Base-by-base conservation (phyloP, 2,888 invertebrate species). In the Pediacus dermestoides region DNA sequence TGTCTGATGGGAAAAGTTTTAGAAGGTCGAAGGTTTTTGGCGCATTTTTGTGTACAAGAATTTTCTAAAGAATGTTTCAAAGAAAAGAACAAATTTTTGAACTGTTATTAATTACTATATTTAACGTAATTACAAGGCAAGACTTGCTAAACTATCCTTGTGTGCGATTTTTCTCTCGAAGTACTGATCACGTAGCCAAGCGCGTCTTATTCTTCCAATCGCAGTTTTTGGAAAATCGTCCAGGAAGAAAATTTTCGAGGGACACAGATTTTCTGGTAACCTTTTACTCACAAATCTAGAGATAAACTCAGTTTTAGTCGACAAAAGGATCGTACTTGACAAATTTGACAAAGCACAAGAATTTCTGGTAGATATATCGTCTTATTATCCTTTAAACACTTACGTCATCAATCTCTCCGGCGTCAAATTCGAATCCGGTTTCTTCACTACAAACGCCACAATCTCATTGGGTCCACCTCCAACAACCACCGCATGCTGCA, bases 201-300 rank as follows among this genome's bases (percentile, higher is more conserved):
- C 43, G 26, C 54, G 60, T 35, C 55, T 60, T 1, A 63, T 46
- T 33, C 57, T 57, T 8, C 65, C 65, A 15, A 53, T 44, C 7
- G 50, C 40, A 1, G 64, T 63, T 30, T 57, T 55, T 1, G 64
- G 64, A 25, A 66, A 53, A 30, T 52, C 50, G n/a, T 58, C 53
- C 32, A 59, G 34, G 25, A 62, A 55, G 11, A 55, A 35, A 6
- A 64, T 51, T 44, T 47, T 55, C 0, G 53, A 50, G 1, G 61
- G 59, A 16, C 34, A 10, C 16, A 51, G 47, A n/a, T 49, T 42
- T 3, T 39, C 27, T 1, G 58, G 53, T n/a, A 54, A 27, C 16
- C 48, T 12, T 13, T 11, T 28, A n/a, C 14, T 13, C 12, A 28
- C 3, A 14, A 13, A 28, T 3, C 28, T 28, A n/a, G 6, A 25